phyloP scores from a whole-genome alignment of 2,888 invertebrate genomes.

The Diaperis boleti region DNA sequence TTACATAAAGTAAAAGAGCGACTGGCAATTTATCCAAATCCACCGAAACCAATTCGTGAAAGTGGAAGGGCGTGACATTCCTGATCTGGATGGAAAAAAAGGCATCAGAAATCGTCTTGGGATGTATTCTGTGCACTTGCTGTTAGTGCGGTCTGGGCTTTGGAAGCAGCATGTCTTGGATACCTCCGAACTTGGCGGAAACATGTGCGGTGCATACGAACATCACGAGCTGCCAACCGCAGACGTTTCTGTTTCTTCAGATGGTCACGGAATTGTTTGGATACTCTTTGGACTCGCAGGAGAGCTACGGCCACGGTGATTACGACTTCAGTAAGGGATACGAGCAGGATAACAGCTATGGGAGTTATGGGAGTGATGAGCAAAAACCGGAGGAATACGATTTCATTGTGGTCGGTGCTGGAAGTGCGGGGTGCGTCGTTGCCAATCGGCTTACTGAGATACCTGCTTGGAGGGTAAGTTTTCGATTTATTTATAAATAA shows the following conservation, averaged over 20 bases:
- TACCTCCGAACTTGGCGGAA: slow-evolving; percentile 70
- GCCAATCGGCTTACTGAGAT: slow-evolving; percentile 76
- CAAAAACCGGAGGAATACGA: slow-evolving; percentile 67
- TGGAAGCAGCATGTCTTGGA: slow-evolving; percentile 65
- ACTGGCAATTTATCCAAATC: slow-evolving; percentile 2
- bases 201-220: slow-evolving; percentile 70
- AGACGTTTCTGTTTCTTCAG: slow-evolving; percentile 72
- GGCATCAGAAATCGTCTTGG: slow-evolving; percentile 13
- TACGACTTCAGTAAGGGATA: slow-evolving; percentile 30
- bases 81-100: slow-evolving; percentile 21
- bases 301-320: slow-evolving; percentile 11
- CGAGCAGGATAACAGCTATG: slow-evolving; percentile 4
- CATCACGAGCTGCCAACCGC: slow-evolving; percentile 72
- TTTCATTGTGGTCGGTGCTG: slow-evolving; percentile 76
- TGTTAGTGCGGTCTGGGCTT: slow-evolving; percentile 26
- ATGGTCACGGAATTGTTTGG: slow-evolving; percentile 72
- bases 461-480: slow-evolving; percentile 71
- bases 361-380: slow-evolving; percentile 11
- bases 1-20: slow-evolving; percentile 4
- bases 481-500: not conserved
- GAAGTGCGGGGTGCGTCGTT: slow-evolving; percentile 77
- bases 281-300: slow-evolving; percentile 61
- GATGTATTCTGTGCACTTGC: slow-evolving; percentile 17
- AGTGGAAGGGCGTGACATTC: slow-evolving; percentile 36
- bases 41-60: slow-evolving; percentile 24